Conservation (phyloP, 2,888 invertebrate genomes). For the Tanypteryx hageni region DNA sequence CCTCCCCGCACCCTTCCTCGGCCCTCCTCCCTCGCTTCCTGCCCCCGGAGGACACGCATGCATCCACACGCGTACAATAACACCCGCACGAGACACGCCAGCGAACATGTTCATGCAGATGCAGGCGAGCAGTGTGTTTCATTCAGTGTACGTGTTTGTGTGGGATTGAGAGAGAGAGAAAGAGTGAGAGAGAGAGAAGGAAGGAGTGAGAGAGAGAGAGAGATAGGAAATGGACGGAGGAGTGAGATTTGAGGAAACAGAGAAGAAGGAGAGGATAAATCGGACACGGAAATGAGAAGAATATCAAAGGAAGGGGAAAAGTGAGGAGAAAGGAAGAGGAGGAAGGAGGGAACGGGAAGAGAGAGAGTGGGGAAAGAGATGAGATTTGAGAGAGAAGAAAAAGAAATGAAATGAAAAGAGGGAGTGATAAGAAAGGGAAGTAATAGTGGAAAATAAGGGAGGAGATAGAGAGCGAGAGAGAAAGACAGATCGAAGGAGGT, state of each 20-base stretch:
- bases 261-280: background rate
- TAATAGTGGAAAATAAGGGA: background rate
- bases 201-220: constrained; percentile 40
- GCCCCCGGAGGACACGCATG: constrained; percentile 10
- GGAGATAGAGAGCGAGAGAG: background rate
- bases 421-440: background rate
- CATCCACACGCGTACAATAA: constrained; percentile 49
- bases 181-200: constrained; percentile 1
- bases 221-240: background rate
- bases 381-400: background rate
- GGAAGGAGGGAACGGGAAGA: constrained; percentile 36
- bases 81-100: constrained; percentile 60
- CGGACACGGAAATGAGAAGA: too few species aligned
- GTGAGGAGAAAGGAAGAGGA: constrained; percentile 12
- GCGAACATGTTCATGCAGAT: constrained; percentile 59
- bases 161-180: background rate
- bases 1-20: background rate
- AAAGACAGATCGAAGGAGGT: too few species aligned
- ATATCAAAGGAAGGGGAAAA: constrained; percentile 14
- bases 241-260: background rate
- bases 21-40: constrained; percentile 11
- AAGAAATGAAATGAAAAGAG: too few species aligned
- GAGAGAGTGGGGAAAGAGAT: background rate
- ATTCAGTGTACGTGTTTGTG: constrained; percentile 10
- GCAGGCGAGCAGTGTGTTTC: constrained; percentile 39